Conservation (phyloP, 2,797 vertebrate genomes). For the Pempheris klunzingeri region DNA sequence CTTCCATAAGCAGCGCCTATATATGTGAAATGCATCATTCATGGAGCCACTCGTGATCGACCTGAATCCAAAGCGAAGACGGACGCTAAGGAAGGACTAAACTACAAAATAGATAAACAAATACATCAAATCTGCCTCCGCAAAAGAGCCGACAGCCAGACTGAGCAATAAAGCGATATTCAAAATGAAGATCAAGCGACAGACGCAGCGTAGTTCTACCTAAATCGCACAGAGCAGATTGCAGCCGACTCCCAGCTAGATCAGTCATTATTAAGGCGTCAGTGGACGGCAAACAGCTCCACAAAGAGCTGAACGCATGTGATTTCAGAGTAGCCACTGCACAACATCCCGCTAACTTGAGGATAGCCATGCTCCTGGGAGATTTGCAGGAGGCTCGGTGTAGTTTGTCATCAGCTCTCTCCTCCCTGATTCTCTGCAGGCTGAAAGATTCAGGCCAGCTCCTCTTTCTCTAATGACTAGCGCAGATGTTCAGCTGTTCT, state of each 20-base stretch:
- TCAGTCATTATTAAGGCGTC: conserved; percentile 24
- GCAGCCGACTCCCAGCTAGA: conserved; percentile 6
- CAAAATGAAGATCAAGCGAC: conserved; percentile 4
- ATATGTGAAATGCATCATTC: background rate
- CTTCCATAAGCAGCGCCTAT: too few relatives aligned
- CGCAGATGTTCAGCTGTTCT: conserved; percentile 74
- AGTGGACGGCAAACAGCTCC: conserved; percentile 32
- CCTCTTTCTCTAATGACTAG: conserved; percentile 74
- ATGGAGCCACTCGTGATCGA: background rate
- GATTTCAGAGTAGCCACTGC: conserved; percentile 25
- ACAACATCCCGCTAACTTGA: conserved; percentile 36
- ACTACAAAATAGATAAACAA: background rate
- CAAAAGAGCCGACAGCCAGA: background rate
- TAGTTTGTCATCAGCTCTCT: conserved; percentile 76
- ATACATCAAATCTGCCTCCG: too few relatives aligned
- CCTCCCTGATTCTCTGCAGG: conserved; percentile 67
- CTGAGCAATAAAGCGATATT: conserved; percentile 11
- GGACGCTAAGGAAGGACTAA: background rate
- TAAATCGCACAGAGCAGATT: background rate
- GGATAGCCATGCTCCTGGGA: conserved; percentile 56
- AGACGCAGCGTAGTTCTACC: background rate
- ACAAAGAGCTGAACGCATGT: conserved; percentile 20
- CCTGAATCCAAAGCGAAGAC: background rate
- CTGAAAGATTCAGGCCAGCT: conserved; percentile 80
- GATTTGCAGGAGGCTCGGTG: conserved; percentile 54